Evolutionary conservation across 92 coral and sea anemone species (phyloP).

Genomic region (Zoanthus solanderi): DNA sequence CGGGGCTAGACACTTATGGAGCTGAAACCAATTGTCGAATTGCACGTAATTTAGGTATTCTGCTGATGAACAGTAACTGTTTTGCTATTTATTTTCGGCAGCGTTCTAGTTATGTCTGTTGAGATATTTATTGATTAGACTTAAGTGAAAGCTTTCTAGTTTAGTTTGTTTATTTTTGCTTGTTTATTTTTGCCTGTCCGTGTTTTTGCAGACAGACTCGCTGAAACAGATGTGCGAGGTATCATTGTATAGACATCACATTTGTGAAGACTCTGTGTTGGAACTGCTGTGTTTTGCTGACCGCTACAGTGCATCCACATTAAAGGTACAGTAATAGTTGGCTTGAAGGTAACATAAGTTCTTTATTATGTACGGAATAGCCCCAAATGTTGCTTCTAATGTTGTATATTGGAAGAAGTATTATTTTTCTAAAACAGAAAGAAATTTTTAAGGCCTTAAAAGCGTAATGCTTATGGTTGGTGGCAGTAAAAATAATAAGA

Average conservation of each 20-base stretch:
- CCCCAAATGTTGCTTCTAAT: no score
- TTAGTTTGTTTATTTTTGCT: neutral
- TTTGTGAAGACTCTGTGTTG: constrained; percentile 73
- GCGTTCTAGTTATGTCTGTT: neutral
- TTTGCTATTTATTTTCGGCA: neutral
- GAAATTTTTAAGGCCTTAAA: no score
- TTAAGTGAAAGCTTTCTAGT: neutral
- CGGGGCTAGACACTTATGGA: no score
- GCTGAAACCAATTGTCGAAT: no score
- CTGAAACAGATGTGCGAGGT: constrained; percentile 84
- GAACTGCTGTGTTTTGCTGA: constrained; percentile 82
- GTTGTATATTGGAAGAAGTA: no score
- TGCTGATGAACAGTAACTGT: no score
- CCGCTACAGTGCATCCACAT: constrained; percentile 73
- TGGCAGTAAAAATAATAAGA: no score
- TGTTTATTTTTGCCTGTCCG: neutral
- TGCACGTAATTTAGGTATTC: no score
- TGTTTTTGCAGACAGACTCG: constrained; percentile 68
- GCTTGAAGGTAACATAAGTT: no score
- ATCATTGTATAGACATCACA: constrained; percentile 58
- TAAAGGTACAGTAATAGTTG: constrained; percentile 69
- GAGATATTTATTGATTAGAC: neutral
- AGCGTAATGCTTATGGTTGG: no score
- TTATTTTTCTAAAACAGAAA: no score
- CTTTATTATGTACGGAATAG: no score